Evolutionary conservation across 2,888 invertebrate genomes (phyloP).

Genomic region (Metalampra italica): DNA sequence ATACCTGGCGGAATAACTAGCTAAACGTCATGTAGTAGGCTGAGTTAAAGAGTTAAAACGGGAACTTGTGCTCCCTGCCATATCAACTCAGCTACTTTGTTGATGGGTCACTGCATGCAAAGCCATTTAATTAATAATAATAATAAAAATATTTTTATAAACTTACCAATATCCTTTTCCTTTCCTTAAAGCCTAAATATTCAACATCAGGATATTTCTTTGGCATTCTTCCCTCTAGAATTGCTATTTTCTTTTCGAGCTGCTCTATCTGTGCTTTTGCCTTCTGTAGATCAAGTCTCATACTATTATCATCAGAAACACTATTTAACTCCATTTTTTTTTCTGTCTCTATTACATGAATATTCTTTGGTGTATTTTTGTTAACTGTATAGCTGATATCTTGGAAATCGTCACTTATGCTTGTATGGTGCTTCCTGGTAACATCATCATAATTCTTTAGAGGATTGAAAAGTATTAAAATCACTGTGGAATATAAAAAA

Average conservation of each 20-base stretch:
- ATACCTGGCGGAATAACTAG: too few species aligned
- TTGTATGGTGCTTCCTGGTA: constrained; percentile 33
- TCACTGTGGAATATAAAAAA: constrained; percentile 39
- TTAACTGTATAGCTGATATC: constrained; percentile 45
- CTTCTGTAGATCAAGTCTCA: constrained; percentile 75
- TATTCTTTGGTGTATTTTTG: constrained; percentile 39
- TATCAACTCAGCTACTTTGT: too few species aligned
- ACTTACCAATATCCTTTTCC: constrained; percentile 92
- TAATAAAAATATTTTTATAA: neutral
- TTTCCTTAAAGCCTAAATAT: constrained; percentile 93
- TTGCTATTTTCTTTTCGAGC: constrained; percentile 84
- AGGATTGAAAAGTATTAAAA: constrained; percentile 53
- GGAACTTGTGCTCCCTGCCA: too few species aligned
- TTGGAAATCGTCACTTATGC: constrained; percentile 36
- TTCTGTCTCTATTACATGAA: constrained; percentile 13
- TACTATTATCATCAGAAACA: constrained; percentile 33
- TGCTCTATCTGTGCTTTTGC: constrained; percentile 81
- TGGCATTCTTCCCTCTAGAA: constrained; percentile 85
- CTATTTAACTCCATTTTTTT: constrained; percentile 32
- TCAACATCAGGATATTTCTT: constrained; percentile 94
- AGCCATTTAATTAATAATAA: too few species aligned
- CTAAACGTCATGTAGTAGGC: too few species aligned
- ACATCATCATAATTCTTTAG: constrained; percentile 35
- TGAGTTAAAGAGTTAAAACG: too few species aligned
- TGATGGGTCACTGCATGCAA: too few species aligned